Evolutionary conservation across 2,888 invertebrate species (phyloP), one percentile per base, ranked within the genome.

Genomic region (Willowsia nigromaculata): DNA sequence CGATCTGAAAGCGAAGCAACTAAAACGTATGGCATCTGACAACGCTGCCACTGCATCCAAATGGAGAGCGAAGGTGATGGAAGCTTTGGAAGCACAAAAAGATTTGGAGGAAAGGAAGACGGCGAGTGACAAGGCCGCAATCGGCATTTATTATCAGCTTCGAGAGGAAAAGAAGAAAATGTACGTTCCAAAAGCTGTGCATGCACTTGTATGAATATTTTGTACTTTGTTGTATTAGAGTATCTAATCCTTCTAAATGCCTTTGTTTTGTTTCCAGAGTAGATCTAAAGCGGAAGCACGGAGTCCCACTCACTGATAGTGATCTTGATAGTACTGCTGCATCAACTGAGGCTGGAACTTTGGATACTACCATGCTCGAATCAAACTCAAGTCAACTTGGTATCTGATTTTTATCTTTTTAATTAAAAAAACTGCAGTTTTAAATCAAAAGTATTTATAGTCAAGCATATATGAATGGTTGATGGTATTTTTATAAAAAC

Each of bases 1-100:
- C 1, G 74, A 74, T 11, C 18, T 74, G n/a, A 74, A 50, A 25
- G 74, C 74, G 1, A 74, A 74, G 15, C 74, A 74, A 47, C 47
- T 74, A 1, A 74, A 74, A n/a, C 74, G 74, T n/a, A 74, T 74
- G 74, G 74, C 74, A 1, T 74, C 74, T 4, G 74, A 74, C 0
- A 74, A 47, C 30, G 74, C 74, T 1, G 15, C 74, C 6, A 27
- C 47, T 47, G 74, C 74, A 3, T 47, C 74, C 25, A 74, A 74
- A 30, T 74, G 74, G 74, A 47, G 74, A 50, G 15, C 13, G 0
- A 74, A 74, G n/a, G 27, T 25, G 15, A 47, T 74, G 74, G 74
- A 74, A 13, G 40, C 43, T 6, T 37, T 74, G 13, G 3, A 47
- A 9, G 74, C 47, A 2, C 74, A 74, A n/a, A 74, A 74, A 6